Evolutionary conservation across 2,888 invertebrate species (phyloP).

Genomic region (Acanthoscelides obtectus): DNA sequence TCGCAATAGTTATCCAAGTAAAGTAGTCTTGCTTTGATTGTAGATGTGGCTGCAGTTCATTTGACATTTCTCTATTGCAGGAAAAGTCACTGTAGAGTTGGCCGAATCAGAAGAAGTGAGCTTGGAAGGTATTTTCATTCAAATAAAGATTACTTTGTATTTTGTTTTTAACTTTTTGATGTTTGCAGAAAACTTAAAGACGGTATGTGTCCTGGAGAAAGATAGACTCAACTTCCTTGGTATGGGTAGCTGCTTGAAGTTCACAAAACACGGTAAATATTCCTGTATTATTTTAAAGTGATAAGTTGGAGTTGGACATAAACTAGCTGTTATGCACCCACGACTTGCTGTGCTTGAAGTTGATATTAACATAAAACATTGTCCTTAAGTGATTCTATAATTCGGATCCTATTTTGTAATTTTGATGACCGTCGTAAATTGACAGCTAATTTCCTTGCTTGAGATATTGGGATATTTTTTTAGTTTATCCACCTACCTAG

Average conservation of each 20-base stretch:
- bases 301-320: too few species aligned
- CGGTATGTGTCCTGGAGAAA: constrained; percentile 11
- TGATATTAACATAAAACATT: background rate
- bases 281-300: too few species aligned
- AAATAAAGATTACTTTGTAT: background rate
- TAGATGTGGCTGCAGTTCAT: too few species aligned
- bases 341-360: too few species aligned
- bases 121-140: background rate
- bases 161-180: constrained; percentile 4
- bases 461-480: too few species aligned
- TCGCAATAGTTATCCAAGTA: too few species aligned
- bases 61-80: background rate
- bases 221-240: constrained; percentile 14
- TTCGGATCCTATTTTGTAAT: too few species aligned
- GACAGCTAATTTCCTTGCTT: too few species aligned
- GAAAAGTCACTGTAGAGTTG: background rate
- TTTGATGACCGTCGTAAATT: too few species aligned
- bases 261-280: background rate
- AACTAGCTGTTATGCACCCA: too few species aligned
- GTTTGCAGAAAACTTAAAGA: constrained; percentile 7
- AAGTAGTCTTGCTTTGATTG: too few species aligned
- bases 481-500: too few species aligned
- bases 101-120: background rate
- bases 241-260: constrained; percentile 8
- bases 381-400: background rate